A percentile compares a stretch with the other conserved stretches of the same genome.
phyloP scores from a whole-genome alignment of 2,113 vertebrate species.

The Emydocephalus ijimae region DNA sequence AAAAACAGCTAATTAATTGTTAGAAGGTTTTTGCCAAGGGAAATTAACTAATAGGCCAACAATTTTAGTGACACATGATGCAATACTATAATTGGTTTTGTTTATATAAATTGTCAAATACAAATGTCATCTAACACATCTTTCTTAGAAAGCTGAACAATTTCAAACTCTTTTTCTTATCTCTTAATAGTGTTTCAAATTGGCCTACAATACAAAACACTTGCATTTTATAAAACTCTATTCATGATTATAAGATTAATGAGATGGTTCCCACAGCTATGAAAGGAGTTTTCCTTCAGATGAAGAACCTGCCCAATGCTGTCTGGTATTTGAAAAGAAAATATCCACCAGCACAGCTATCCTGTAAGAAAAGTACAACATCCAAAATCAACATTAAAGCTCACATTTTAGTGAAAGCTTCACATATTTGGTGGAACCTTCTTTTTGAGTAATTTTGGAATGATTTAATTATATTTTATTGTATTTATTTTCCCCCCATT shows the following conservation, averaged over 20 bases:
- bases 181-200: background rate
- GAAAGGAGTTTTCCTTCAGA: background rate
- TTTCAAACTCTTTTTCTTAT: background rate
- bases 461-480: background rate
- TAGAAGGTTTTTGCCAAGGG: constrained; percentile 60
- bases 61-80: constrained; percentile 63
- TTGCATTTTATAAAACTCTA: background rate
- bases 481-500: too few species aligned
- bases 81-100: constrained; percentile 45
- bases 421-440: background rate
- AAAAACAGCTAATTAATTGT: constrained; percentile 48
- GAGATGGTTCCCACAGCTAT: background rate
- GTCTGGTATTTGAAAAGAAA: background rate
- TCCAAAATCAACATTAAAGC: background rate
- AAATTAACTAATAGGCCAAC: constrained; percentile 47
- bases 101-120: background rate
- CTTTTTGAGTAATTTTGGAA: background rate
- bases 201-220: background rate
- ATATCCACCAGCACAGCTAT: background rate
- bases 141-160: background rate
- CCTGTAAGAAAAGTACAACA: background rate
- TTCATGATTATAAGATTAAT: background rate
- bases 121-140: background rate
- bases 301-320: background rate
- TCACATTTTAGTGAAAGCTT: background rate